Evolutionary conservation across 2,113 vertebrate genomes (phyloP).

Genomic region (Archocentrus centrarchus): DNA sequence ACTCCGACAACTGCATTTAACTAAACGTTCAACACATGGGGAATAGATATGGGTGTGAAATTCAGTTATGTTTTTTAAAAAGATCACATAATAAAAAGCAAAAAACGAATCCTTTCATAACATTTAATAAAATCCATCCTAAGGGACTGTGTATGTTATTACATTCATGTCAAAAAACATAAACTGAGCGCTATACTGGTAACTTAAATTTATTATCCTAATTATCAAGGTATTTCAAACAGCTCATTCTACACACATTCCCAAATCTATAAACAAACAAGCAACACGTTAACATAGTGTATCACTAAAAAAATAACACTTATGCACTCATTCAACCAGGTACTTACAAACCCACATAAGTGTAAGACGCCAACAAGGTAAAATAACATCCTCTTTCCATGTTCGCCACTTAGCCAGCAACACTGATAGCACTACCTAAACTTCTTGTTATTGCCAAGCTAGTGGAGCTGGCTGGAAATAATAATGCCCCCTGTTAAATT

Average conservation of each 20-base stretch:
- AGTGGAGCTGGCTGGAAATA: constrained; percentile 73
- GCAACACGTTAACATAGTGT: constrained; percentile 12
- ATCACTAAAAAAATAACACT: constrained; percentile 46
- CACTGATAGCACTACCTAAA: constrained; percentile 67
- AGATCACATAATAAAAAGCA: not conserved
- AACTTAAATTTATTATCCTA: not conserved
- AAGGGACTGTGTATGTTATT: not conserved
- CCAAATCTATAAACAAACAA: constrained; percentile 25
- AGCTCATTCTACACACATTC: constrained; percentile 22
- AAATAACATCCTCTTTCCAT: constrained; percentile 71
- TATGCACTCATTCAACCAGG: constrained; percentile 51
- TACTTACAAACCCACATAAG: constrained; percentile 71
- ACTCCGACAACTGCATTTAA: not conserved
- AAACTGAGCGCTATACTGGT: not conserved
- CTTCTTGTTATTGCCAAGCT: constrained; percentile 74
- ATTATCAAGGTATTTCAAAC: not conserved
- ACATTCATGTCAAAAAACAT: constrained; percentile 1
- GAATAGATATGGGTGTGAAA: not conserved
- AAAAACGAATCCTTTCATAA: not conserved
- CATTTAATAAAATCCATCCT: not conserved
- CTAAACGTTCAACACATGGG: not conserved
- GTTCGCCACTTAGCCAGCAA: constrained; percentile 64
- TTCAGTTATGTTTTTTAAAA: not conserved
- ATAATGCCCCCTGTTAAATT: constrained; percentile 80
- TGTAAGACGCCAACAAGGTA: constrained; percentile 62